A percentile compares a stretch with the other conserved stretches of the same genome.
These are phyloP conservation scores for Syrmaticus mikado DNA, from an alignment of 2,113 vertebrate genomes.

Conservation along the genomic window DNA sequence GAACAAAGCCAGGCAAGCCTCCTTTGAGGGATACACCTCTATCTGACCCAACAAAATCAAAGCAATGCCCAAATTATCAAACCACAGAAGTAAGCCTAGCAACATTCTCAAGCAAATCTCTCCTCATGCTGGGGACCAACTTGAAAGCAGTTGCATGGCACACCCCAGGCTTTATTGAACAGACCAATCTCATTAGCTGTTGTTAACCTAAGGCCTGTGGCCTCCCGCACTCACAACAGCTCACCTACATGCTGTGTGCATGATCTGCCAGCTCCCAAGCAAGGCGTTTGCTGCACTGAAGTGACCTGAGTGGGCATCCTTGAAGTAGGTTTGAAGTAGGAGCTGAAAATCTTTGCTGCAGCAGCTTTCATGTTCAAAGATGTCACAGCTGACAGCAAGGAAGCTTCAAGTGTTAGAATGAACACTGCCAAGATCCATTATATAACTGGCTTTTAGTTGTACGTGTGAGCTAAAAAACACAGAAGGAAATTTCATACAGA, in stretches of 20 bases:
- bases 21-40: not conserved
- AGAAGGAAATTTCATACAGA: not conserved
- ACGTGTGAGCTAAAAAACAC: fast-evolving
- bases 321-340: not conserved
- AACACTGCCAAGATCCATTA: fast-evolving
- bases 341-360: not conserved
- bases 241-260: fast-evolving
- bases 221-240: not conserved
- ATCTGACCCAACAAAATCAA: not conserved
- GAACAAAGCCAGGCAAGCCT: not conserved
- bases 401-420: fast-evolving
- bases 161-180: not conserved
- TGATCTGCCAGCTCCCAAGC: fast-evolving
- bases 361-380: not conserved
- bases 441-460: fast-evolving
- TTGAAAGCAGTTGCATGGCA: not conserved
- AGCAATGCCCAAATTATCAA: not conserved
- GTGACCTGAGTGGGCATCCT: fast-evolving
- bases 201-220: not conserved
- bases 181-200: not conserved
- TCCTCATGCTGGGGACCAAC: fast-evolving
- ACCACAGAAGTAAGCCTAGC: not conserved
- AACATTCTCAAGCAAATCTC: fast-evolving
- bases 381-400: not conserved
- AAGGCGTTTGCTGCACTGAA: fast-evolving